phyloP scores from a whole-genome alignment of 1,140 invertebrate genomes.

The Panulirus ornatus region DNA sequence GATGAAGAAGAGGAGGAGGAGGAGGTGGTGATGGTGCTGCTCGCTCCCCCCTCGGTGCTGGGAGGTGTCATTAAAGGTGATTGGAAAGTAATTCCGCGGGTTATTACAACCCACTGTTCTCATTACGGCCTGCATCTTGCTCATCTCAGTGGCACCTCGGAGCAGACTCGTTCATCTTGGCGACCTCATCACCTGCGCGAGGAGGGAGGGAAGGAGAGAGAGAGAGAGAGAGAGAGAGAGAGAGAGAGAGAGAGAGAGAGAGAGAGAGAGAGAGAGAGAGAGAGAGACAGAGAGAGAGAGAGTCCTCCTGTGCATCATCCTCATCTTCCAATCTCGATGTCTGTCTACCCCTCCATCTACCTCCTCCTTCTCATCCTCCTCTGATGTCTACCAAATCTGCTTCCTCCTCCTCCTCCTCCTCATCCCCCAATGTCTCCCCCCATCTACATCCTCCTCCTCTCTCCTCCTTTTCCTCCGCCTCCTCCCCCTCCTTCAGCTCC shows the following conservation, averaged over 20 bases:
- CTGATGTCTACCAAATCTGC: neutral
- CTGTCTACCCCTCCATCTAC: neutral
- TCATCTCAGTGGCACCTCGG: constrained; percentile 5
- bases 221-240: constrained; percentile 1
- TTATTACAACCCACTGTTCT: constrained; percentile 66
- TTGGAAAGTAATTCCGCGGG: constrained; percentile 64
- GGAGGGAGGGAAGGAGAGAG: neutral
- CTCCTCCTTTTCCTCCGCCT: neutral
- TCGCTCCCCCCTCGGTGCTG: neutral
- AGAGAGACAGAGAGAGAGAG: neutral
- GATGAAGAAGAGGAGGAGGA: constrained; percentile 7
- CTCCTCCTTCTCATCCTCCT: neutral
- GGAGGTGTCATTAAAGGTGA: constrained; percentile 57
- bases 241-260: neutral
- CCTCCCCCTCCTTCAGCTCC: constrained; percentile 15
- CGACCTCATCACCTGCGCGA: neutral
- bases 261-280: neutral
- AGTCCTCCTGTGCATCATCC: neutral
- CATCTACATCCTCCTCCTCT: neutral
- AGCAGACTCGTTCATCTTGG: constrained; percentile 24
- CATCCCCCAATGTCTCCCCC: neutral
- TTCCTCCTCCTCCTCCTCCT: neutral
- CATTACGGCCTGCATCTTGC: constrained; percentile 62
- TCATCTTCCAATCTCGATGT: neutral
- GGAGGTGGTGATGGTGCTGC: constrained; percentile 5